Evolutionary conservation across 2,888 invertebrate genomes (phyloP), one percentile per base, ranked within the genome.

Genomic region (Cerastis rubricosa): DNA sequence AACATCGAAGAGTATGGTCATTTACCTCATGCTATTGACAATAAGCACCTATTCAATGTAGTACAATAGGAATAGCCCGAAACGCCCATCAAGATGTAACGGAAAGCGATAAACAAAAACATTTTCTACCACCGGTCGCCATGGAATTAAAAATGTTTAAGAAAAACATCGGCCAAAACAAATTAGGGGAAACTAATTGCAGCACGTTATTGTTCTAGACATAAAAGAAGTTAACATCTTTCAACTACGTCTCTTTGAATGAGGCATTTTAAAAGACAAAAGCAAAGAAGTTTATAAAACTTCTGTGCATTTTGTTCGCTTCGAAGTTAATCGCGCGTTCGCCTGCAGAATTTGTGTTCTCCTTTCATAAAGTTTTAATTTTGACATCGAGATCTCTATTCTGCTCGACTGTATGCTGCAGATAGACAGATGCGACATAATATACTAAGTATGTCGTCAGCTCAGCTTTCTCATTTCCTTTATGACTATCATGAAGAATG

Each of bases 121-220:
- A 59, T 77, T 74, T 76, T 76, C 70, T 81, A 75, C 76, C 29
- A 75, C 43, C 43, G 22, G 61, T 65, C 29, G 59, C 72, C 68
- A 71, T 72, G 49, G 72, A 80, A 85, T 83, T 74, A 61, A 54
- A 61, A 71, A 78, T 76, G 75, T 78, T 78, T 66, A 57, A 81
- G 75, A 81, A 83, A 76, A 71, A 75, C 70, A 71, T 73, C 68
- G 80, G 77, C 80, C 80, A 79, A 71, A 81, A 80, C 81, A 73
- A 87, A 85, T 85, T 75, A 78, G 69, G 51, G 40, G 69, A 76
- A 63, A 76, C 71, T 43, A 81, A 77, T 82, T 76, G 69, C 70
- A 68, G 49, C 70, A 72, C 19, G 66, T 70, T 74, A 71, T 84
- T 86, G 80, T 84, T 77, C 49, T 57, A 76, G 45, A 78, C 59